Evolutionary conservation across 1,140 invertebrate genomes (phyloP).

Genomic region (Dermatophagoides farinae): DNA sequence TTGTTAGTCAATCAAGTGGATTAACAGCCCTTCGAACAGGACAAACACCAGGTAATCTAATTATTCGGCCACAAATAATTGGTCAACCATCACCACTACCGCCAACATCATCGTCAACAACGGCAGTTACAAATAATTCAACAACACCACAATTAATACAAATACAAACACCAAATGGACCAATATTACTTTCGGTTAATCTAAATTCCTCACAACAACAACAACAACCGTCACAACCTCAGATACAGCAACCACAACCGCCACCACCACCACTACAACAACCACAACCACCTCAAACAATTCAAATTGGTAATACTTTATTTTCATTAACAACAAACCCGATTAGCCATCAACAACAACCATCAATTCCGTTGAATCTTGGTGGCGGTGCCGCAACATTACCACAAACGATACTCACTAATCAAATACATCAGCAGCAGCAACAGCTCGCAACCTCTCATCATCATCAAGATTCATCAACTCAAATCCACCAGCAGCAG

Average conservation of each 20-base stretch:
- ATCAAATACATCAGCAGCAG: not conserved
- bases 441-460: not conserved
- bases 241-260: not conserved
- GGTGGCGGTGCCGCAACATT: not conserved
- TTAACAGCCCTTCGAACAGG: slow-evolving; percentile 9
- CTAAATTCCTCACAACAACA: not conserved
- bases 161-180: slow-evolving; percentile 31
- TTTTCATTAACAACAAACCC: not conserved
- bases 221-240: not conserved
- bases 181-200: slow-evolving; percentile 25
- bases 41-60: not conserved
- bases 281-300: not conserved
- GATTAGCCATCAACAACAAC: not conserved
- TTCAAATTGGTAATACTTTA: slow-evolving; percentile 1
- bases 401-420: not conserved
- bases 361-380: not conserved
- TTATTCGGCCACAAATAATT: slow-evolving; percentile 15
- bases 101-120: not conserved
- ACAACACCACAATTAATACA: slow-evolving; percentile 25
- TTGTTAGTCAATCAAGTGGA: not conserved
- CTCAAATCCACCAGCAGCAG: slow-evolving; percentile 1
- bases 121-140: too few relatives aligned
- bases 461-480: not conserved
- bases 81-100: slow-evolving; percentile 17
- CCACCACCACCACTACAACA: not conserved